Evolutionary conservation across 2,113 vertebrate species (phyloP).

Genomic region (Excalfactoria chinensis): DNA sequence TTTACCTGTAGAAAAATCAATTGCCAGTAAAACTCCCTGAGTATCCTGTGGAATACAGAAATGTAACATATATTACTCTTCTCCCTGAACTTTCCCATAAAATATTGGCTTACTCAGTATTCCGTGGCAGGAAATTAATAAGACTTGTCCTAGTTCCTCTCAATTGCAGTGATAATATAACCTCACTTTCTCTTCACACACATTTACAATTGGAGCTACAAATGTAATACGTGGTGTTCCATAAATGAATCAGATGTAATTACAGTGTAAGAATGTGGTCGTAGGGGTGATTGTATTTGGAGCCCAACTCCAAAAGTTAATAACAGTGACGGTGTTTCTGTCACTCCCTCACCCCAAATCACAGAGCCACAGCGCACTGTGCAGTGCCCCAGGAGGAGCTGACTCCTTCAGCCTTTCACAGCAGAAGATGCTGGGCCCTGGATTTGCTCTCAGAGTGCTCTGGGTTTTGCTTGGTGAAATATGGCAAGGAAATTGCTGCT

Average conservation of each 20-base stretch:
- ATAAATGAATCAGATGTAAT: constrained; percentile 37
- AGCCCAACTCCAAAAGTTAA: neutral
- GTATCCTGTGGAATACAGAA: constrained; percentile 31
- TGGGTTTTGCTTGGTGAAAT: neutral
- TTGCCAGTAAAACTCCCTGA: constrained; percentile 53
- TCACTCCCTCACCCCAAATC: neutral
- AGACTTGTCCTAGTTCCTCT: constrained; percentile 60
- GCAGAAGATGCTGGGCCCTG: neutral
- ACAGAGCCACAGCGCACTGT: neutral
- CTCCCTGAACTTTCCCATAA: constrained; percentile 54
- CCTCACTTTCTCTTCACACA: constrained; percentile 37
- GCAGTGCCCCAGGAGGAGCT: neutral
- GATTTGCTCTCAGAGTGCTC: neutral
- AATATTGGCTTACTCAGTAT: constrained; percentile 60
- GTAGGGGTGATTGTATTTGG: neutral
- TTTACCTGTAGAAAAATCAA: constrained; percentile 53
- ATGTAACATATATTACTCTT: constrained; percentile 26
- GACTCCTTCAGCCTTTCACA: neutral
- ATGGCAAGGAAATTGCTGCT: neutral
- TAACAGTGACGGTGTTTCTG: neutral
- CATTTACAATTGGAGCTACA: constrained; percentile 56
- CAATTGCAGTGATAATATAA: constrained; percentile 65
- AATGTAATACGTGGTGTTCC: constrained; percentile 42
- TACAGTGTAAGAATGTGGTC: neutral
- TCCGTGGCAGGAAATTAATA: constrained; percentile 65